These are phyloP conservation scores for Drosophila melanogaster DNA, from an alignment of 1,140 invertebrate genomes.

Conservation along the genomic window Release_6_plus_ISO1_MT NT_033779.5:8794501-8795000, in stretches of 20 bases:
- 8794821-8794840: conserved; percentile 76
- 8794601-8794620: conserved; percentile 30
- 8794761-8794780: conserved; percentile 9
- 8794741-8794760: conserved; percentile 11
- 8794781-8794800: conserved; percentile 11
- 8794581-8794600: conserved; percentile 49
- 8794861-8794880: conserved; percentile 78
- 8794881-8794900: conserved; percentile 12
- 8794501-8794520: conserved; percentile 60
- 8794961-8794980: not conserved
- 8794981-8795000: conserved; percentile 10
- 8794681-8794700: conserved; percentile 82
- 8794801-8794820: conserved; percentile 34
- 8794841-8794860: conserved; percentile 75
- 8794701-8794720: conserved; percentile 55
- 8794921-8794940: conserved; percentile 33
- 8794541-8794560: conserved; percentile 6
- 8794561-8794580: conserved; percentile 32
- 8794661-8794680: conserved; percentile 85
- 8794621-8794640: conserved; percentile 28
- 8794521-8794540: conserved; percentile 13
- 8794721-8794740: conserved; percentile 52
- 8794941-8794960: conserved; percentile 42
- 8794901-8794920: conserved; percentile 17
- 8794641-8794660: conserved; percentile 80